These are phyloP conservation scores for Orius insidiosus DNA, from an alignment of 1,140 invertebrate genomes.

Conservation along the genomic window DNA sequence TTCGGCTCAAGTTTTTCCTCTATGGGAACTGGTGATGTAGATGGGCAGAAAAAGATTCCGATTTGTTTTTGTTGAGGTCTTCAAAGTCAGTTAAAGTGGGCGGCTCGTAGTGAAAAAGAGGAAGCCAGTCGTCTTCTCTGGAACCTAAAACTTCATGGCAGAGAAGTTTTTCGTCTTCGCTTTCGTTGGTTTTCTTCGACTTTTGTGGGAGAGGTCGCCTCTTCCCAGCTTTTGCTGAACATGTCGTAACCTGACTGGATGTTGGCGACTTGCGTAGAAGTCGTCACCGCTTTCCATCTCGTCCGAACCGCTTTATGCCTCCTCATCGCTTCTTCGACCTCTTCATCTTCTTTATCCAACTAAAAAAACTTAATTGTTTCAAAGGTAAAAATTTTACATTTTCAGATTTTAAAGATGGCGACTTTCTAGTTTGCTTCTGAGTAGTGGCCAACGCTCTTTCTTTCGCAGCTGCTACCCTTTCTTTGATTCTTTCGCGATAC, in stretches of 20 bases:
- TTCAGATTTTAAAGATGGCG: background rate
- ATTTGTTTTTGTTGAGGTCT: constrained; percentile 4
- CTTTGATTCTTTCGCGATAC: constrained; percentile 20
- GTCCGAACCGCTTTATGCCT: constrained; percentile 18
- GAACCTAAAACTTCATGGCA: constrained; percentile 8
- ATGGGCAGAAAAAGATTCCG: constrained; percentile 14
- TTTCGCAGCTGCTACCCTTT: constrained; percentile 20
- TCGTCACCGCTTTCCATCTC: constrained; percentile 17
- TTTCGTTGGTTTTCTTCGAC: constrained; percentile 2
- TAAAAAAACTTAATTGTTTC: constrained; percentile 9
- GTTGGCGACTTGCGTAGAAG: constrained; percentile 15
- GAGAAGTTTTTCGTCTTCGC: constrained; percentile 13
- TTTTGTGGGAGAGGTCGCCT: background rate
- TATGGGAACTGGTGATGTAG: constrained; percentile 19
- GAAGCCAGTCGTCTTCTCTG: constrained; percentile 7
- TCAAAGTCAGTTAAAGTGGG: constrained; percentile 8
- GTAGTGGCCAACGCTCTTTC: constrained; percentile 10
- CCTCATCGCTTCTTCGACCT: constrained; percentile 21
- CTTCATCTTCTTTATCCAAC: constrained; percentile 21
- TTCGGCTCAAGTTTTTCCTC: constrained; percentile 24
- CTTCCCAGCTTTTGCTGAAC: constrained; percentile 22
- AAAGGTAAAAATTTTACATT: constrained; percentile 6
- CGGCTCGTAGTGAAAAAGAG: background rate
- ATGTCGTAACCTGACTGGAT: constrained; percentile 20
- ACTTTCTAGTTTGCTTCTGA: background rate